These are phyloP conservation scores for Brachypteracias leptosomus DNA, from an alignment of 2,113 vertebrate species.

Conservation along the genomic window DNA sequence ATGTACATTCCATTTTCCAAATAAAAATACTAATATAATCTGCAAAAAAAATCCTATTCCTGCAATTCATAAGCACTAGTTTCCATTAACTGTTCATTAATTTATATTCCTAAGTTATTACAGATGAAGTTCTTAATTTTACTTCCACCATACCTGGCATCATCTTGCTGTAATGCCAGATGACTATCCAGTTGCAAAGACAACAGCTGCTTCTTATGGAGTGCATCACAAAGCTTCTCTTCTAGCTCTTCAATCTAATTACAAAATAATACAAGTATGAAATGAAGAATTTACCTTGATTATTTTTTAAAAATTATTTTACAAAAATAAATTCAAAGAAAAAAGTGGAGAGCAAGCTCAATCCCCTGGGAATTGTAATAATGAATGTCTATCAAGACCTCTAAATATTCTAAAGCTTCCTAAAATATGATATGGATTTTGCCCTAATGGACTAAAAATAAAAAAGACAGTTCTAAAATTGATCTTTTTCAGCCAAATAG, in stretches of 20 bases:
- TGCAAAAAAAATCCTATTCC: not conserved
- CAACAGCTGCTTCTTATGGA: slow-evolving; percentile 93
- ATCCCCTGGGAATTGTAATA: not conserved
- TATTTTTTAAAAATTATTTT: not conserved
- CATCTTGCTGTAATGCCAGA: slow-evolving; percentile 90
- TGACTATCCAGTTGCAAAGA: slow-evolving; percentile 90
- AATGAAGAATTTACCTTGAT: not conserved
- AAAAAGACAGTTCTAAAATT: not conserved
- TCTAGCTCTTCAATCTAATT: slow-evolving; percentile 92
- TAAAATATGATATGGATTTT: accelerated
- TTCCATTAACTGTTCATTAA: not conserved
- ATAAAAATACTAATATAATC: not conserved
- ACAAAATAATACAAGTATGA: not conserved
- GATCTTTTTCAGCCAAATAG: not conserved
- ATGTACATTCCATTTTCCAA: not conserved
- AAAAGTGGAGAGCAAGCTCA: accelerated
- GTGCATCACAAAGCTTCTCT: slow-evolving; percentile 90
- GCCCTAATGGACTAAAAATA: not conserved
- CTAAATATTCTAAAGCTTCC: not conserved
- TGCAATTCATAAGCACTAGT: not conserved
- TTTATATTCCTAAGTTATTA: not conserved
- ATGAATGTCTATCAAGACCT: not conserved
- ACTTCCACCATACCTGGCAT: slow-evolving; percentile 80
- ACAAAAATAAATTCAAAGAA: not conserved
- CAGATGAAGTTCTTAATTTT: not conserved